Percentiles rank a stretch among this genome's conserved stretches.
Evolutionary conservation across 2,113 vertebrate genomes (phyloP).

Genomic region (Nematolebias whitei): DNA sequence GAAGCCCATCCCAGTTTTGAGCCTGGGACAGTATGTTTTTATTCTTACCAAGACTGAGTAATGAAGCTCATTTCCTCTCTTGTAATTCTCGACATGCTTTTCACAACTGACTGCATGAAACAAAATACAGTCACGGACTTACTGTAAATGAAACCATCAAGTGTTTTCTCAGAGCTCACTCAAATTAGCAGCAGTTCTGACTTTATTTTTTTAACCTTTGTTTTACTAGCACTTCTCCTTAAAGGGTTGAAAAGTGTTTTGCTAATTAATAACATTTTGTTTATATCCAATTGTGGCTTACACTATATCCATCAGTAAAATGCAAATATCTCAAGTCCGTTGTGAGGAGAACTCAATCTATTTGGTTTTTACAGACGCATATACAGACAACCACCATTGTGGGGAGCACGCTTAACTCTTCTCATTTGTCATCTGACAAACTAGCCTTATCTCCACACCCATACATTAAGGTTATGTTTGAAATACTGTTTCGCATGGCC

Average conservation of each 20-base stretch:
- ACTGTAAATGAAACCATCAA: slow-evolving; percentile 42
- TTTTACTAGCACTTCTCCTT: slow-evolving; percentile 16
- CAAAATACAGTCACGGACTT: slow-evolving; percentile 35
- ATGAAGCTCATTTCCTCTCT: slow-evolving; percentile 46
- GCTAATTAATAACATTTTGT: slow-evolving; percentile 42
- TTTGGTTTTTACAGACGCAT: slow-evolving; percentile 24
- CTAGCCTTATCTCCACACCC: slow-evolving; percentile 41
- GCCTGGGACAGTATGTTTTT: slow-evolving; percentile 42
- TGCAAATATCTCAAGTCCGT: slow-evolving; percentile 35
- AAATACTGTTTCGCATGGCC: slow-evolving; percentile 39
- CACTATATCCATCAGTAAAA: slow-evolving; percentile 10
- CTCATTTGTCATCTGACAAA: slow-evolving; percentile 51
- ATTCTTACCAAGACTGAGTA: slow-evolving; percentile 51
- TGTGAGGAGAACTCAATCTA: slow-evolving; percentile 32
- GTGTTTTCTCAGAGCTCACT: slow-evolving; percentile 4
- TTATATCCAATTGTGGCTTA: slow-evolving; percentile 14
- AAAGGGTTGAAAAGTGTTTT: slow-evolving; percentile 11
- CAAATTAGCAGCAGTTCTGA: slow-evolving; percentile 2
- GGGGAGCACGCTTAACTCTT: slow-evolving; percentile 30
- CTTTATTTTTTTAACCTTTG: not conserved
- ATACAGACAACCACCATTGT: slow-evolving; percentile 8
- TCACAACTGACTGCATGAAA: slow-evolving; percentile 48
- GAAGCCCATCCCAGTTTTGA: slow-evolving; percentile 40
- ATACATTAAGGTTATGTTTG: slow-evolving; percentile 44
- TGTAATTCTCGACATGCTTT: slow-evolving; percentile 48